These are phyloP conservation scores for Clivina fossor DNA, from an alignment of 2,888 invertebrate species.

Conservation along the genomic window DNA sequence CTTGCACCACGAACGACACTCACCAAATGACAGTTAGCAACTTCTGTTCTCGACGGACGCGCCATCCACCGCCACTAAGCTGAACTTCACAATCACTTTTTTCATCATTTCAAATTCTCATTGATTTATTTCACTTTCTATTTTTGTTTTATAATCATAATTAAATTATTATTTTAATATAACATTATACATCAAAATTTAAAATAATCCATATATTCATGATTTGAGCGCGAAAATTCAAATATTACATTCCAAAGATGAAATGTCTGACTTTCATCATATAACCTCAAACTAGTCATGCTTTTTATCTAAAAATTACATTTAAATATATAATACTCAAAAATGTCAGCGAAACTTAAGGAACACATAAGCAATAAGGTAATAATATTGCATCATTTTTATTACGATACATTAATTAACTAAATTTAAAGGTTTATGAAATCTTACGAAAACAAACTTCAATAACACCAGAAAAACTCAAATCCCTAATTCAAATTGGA, in stretches of 20 bases:
- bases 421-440: constrained; percentile 22
- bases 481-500: constrained; percentile 46
- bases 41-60: constrained; percentile 8
- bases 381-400: constrained; percentile 33
- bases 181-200: background rate
- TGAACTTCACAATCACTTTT: too few species aligned
- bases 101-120: background rate
- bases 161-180: background rate
- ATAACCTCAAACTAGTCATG: too few species aligned
- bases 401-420: background rate
- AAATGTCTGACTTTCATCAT: too few species aligned
- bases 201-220: too few species aligned
- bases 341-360: constrained; percentile 52
- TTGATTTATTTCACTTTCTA: constrained; percentile 2
- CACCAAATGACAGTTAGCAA: constrained; percentile 31
- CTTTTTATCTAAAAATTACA: too few species aligned
- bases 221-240: too few species aligned
- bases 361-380: constrained; percentile 51
- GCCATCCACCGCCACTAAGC: constrained; percentile 1
- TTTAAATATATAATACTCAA: constrained; percentile 7
- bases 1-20: constrained; percentile 24
- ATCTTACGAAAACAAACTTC: constrained; percentile 31
- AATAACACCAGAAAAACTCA: constrained; percentile 45
- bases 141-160: background rate
- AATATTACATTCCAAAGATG: too few species aligned